Percentiles rank a stretch among this genome's conserved stretches.
phyloP scores from a whole-genome alignment of 2,113 vertebrate genomes.

The human region GRCh38 chr11:113344001-113344500 shows the following conservation, averaged over 20 bases:
- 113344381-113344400: conserved; percentile 80
- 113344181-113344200: background rate
- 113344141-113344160: background rate
- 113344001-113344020: background rate
- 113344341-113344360: conserved; percentile 70
- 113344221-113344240: accelerated
- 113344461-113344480: background rate
- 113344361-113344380: conserved; percentile 86
- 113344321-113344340: conserved; percentile 82
- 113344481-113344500: no score
- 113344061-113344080: background rate
- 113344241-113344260: accelerated
- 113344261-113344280: conserved; percentile 90
- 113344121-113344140: background rate
- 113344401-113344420: conserved; percentile 82
- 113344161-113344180: background rate
- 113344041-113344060: background rate
- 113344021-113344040: accelerated
- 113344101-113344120: background rate
- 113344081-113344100: accelerated
- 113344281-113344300: conserved; percentile 85
- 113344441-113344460: conserved; percentile 76
- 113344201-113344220: background rate
- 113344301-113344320: conserved; percentile 76
- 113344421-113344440: conserved; percentile 84